These are phyloP conservation scores for Drosophila asahinai DNA, from an alignment of 1,140 invertebrate species.

Conservation along the genomic window DNA sequence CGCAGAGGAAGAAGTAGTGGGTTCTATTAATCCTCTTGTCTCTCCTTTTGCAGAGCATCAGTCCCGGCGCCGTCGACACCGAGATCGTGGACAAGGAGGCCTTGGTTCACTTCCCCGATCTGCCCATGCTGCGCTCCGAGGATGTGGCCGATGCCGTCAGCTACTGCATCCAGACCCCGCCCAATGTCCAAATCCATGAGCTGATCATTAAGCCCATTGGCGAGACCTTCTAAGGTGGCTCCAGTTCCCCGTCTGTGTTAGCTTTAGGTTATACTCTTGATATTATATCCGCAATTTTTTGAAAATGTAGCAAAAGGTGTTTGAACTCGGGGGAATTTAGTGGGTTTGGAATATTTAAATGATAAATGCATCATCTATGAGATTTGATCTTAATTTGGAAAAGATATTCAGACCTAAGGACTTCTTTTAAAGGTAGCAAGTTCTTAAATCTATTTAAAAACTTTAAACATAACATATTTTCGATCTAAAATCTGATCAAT, in stretches of 20 bases:
- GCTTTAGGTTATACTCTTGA: not conserved
- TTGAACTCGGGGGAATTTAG: not conserved
- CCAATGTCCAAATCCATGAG: conserved; percentile 79
- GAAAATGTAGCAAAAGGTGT: not conserved
- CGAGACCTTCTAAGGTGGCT: conserved; percentile 56
- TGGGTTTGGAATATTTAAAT: too few species aligned
- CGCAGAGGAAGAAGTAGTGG: not conserved
- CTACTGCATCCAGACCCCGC: conserved; percentile 86
- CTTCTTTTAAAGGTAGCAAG: not conserved
- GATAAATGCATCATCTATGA: not conserved
- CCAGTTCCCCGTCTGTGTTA: not conserved
- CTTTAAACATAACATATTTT: too few species aligned
- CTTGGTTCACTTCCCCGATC: rapidly evolving
- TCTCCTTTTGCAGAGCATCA: conserved; percentile 85
- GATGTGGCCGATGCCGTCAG: conserved; percentile 87
- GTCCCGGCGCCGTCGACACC: conserved; percentile 84
- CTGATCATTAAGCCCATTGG: conserved; percentile 76
- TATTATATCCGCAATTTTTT: conserved; percentile 1
- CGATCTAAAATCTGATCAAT: too few species aligned
- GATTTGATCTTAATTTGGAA: not conserved
- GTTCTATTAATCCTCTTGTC: not conserved
- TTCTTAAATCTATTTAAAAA: too few species aligned
- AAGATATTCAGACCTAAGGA: not conserved
- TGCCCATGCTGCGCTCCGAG: conserved; percentile 73
- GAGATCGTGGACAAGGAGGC: conserved; percentile 38